Base-by-base conservation (phyloP, 2,888 invertebrate genomes). In the Globia sparganii region DNA sequence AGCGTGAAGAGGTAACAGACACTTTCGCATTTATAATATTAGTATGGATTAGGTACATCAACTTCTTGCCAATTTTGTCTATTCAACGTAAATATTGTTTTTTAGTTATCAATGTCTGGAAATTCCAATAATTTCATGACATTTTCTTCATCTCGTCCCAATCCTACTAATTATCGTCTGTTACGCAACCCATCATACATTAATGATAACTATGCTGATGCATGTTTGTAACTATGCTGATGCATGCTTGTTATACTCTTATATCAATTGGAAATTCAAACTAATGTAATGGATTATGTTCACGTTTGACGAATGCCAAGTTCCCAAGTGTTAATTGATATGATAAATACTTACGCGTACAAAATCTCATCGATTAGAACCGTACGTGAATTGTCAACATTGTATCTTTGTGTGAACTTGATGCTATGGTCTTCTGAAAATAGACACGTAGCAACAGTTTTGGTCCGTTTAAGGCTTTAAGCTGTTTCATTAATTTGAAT, bases 401-500 rank as follows among this genome's bases (percentile, higher is more conserved):
- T 59, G 49, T 67, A 28, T 67, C 37, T 49, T 40, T 43, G 31
- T 49, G 75, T 34, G 77, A 77, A 77, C 53, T 77, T 61, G 78
- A 28, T 25, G 9, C 6, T 11, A n/a, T 34, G 43, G 37, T 71
- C 37, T 46, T 56, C 25, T 43, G 71, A 69, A 73, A 28, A 72
- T 78, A 58, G 28, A 37, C 66, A 73, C 58, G 58, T 66, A 68
- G n/a, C 34, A 70, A 68, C 72, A 59, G 67, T 80, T 83, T 75
- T 65, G 49, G 25, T 72, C 66, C 43, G 56, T 77, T 62, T 73
- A 77, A 65, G 64, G 62, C 67, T 81, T 80, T 85, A 74, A 77
- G 65, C 65, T 64, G 74, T 74, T 78, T n/a, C n/a, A n/a, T n/a
- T 76, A 76, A 83, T 87, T 86, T 86, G 72, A 86, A 82, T 84